Base-by-base conservation (phyloP, 2,113 vertebrate genomes). In the Ariopsis seemanni region DNA sequence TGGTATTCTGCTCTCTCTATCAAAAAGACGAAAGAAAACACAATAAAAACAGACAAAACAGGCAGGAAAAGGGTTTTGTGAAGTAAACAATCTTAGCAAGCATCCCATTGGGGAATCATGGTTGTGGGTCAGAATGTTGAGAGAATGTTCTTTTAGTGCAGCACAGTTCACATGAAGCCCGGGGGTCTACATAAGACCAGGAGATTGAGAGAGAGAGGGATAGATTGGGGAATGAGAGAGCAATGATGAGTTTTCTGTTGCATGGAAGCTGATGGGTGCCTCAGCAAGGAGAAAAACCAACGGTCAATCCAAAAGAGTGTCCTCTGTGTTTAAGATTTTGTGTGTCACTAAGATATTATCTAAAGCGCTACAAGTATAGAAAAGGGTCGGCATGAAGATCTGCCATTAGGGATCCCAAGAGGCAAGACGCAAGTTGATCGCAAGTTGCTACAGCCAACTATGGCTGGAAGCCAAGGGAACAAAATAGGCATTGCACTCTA, bases 201-300 rank as follows among this genome's bases (percentile, higher is more conserved):
- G 72, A 69, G 84, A 89, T 71, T 74, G 84, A 78, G 77, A 83
- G 85, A 82, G 10, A 57, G 58, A 86, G 30, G 18, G 55, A 84
- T 69, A 65, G 84, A 86, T 82, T 52, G 67, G 71, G 34, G 91
- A 91, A 92, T 57, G 90, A 89, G 91, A 91, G 93, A 93, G 93
- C n/a, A 27, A 69, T 94, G 92, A 92, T 91, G 92, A 91, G 53
- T 94, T 94, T 94, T 93, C 92, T 93, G 91, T 90, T 89, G 91
- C 92, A 82, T 93, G 85, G 90, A 92, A 94, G 93, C 91, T 91
- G 92, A 90, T 89, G 91, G 93, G 89, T 91, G 88, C 85, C 86
- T 92, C 86, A 85, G 88, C 90, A 90, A 92, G 90, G 88, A 91
- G 93, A 92, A 90, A 92, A 92, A 93, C 92, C 93, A 92, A 92